Conservation (phyloP, 2,888 invertebrate species). For the Athalia circularis region DNA sequence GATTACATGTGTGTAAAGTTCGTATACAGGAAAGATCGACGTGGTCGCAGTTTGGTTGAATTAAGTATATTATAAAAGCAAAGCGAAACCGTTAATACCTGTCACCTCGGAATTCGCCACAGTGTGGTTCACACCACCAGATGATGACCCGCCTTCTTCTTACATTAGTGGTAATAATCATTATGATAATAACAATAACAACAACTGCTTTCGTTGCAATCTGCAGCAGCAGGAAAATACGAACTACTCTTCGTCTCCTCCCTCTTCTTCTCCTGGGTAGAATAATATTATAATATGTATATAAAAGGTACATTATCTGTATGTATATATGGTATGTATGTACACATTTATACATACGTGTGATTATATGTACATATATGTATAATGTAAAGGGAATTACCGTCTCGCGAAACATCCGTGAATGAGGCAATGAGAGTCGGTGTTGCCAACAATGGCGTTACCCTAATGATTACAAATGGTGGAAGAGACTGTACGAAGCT, state of each 20-base stretch:
- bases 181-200: conserved; percentile 36
- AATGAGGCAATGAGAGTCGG: conserved; percentile 67
- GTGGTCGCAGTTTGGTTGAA: too few relatives aligned
- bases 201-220: not conserved
- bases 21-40: too few relatives aligned
- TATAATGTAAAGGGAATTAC: conserved; percentile 35
- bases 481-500: conserved; percentile 40
- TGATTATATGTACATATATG: not conserved
- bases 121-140: conserved; percentile 21
- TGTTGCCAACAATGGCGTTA: conserved; percentile 63
- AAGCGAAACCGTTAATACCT: conserved; percentile 46
- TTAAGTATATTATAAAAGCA: conserved; percentile 39
- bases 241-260: not conserved
- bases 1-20: too few relatives aligned
- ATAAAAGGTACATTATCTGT: conserved; percentile 13
- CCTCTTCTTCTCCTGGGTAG: too few relatives aligned
- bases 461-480: conserved; percentile 69
- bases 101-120: conserved; percentile 47
- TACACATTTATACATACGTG: too few relatives aligned
- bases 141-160: conserved; percentile 13
- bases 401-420: conserved; percentile 49
- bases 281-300: conserved; percentile 15
- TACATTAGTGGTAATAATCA: conserved; percentile 12
- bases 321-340: too few relatives aligned
- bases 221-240: not conserved